Evolutionary conservation across 2,113 vertebrate genomes (phyloP).

Genomic region (Protobothrops flavoviridis): DNA sequence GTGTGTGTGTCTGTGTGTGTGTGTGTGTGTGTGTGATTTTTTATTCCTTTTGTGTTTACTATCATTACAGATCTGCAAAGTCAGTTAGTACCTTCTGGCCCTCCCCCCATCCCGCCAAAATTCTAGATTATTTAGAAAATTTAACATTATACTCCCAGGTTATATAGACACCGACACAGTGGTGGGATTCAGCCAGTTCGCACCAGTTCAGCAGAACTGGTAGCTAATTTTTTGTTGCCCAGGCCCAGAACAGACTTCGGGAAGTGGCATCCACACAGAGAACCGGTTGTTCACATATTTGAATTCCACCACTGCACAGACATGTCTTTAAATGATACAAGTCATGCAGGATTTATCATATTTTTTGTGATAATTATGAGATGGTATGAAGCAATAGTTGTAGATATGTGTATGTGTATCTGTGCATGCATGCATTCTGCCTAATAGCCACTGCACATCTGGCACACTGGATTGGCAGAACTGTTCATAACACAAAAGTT

Average conservation of each 20-base stretch:
- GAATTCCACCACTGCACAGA: background rate
- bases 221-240: too few species aligned
- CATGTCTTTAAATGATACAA: background rate
- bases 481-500: background rate
- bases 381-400: background rate
- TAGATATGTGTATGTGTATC: background rate
- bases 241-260: too few species aligned
- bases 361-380: background rate
- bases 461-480: background rate
- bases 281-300: too few species aligned
- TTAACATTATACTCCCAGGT: background rate
- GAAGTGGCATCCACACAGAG: too few species aligned
- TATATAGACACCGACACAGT: background rate
- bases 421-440: too few species aligned
- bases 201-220: too few species aligned
- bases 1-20: background rate
- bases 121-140: background rate
- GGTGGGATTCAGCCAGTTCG: too few species aligned
- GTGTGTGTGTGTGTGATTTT: background rate
- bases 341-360: background rate
- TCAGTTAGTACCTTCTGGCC: background rate
- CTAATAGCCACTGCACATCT: background rate
- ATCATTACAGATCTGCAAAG: background rate
- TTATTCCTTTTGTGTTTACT: background rate
- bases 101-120: accelerated